Percentiles rank a stretch among this genome's conserved stretches.
These are phyloP conservation scores for Chelidonichthys spinosus DNA, from an alignment of 2,797 vertebrate genomes.

Conservation along the genomic window DNA sequence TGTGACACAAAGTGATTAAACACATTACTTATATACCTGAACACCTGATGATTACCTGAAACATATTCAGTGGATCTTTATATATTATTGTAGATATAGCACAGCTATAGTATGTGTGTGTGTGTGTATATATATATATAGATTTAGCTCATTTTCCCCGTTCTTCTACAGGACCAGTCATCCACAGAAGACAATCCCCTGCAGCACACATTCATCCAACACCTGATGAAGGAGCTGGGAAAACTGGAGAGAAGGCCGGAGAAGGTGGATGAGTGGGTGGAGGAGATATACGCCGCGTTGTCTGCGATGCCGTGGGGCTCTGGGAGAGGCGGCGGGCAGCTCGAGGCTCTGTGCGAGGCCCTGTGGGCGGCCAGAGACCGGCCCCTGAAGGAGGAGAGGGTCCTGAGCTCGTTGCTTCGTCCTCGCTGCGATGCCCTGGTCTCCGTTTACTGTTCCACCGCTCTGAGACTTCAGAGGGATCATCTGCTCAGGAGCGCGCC, in stretches of 20 bases:
- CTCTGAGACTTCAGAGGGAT: conserved; percentile 86
- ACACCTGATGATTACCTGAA: not conserved
- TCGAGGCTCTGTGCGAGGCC: conserved; percentile 87
- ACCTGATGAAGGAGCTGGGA: conserved; percentile 84
- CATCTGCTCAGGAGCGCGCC: conserved; percentile 77
- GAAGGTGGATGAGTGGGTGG: conserved; percentile 67
- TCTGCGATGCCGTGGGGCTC: conserved; percentile 84
- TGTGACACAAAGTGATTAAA: not conserved
- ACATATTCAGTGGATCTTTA: not conserved
- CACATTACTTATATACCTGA: not conserved
- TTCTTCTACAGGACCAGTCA: conserved; percentile 71
- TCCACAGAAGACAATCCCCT: conserved; percentile 64
- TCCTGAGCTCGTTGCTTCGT: conserved; percentile 89
- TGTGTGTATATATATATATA: not conserved
- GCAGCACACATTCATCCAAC: conserved; percentile 87
- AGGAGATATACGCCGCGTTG: conserved; percentile 86
- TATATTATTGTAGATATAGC: not conserved
- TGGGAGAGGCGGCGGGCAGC: conserved; percentile 71
- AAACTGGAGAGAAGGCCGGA: conserved; percentile 59
- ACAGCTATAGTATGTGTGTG: too few species aligned
- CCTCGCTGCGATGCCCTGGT: conserved; percentile 82
- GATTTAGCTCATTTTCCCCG: not conserved
- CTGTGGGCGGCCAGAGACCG: conserved; percentile 85
- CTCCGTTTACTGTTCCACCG: conserved; percentile 84
- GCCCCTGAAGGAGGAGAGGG: conserved; percentile 86